Evolutionary conservation across 1,140 invertebrate species (phyloP).

Genomic region (Onthophagus taurus): DNA sequence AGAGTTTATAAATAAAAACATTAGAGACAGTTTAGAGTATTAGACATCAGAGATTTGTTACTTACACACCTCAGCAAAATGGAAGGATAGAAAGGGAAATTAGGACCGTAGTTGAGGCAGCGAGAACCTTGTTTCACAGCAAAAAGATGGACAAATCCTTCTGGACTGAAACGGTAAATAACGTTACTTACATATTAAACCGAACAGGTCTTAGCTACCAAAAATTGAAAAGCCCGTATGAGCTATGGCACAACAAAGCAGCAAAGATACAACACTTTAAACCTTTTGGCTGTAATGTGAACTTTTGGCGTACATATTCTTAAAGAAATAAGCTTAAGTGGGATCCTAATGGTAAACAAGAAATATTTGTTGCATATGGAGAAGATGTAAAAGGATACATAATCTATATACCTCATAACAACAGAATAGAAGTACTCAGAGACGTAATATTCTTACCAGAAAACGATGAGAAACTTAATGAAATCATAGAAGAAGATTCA

Average conservation of each 20-base stretch:
- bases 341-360: constrained; percentile 32
- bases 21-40: constrained; percentile 34
- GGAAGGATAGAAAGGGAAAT: constrained; percentile 38
- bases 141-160: constrained; percentile 25
- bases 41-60: constrained; percentile 31
- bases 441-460: constrained; percentile 12
- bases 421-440: constrained; percentile 16
- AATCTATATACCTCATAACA: constrained; percentile 17
- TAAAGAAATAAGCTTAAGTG: constrained; percentile 32
- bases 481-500: neutral
- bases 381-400: constrained; percentile 33
- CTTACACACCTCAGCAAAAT: constrained; percentile 43
- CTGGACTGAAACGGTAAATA: constrained; percentile 38
- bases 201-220: constrained; percentile 31
- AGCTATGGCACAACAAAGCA: constrained; percentile 28
- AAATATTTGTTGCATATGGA: constrained; percentile 34
- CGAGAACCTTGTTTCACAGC: constrained; percentile 30
- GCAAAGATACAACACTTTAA: constrained; percentile 26
- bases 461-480: neutral
- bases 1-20: constrained; percentile 35
- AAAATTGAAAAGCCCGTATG: constrained; percentile 31
- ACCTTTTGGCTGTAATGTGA: constrained; percentile 34
- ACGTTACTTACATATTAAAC: constrained; percentile 35
- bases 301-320: constrained; percentile 30
- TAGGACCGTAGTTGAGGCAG: constrained; percentile 38